A percentile compares a stretch with the other conserved stretches of the same genome.
phyloP scores from a whole-genome alignment of 2,113 vertebrate species.

The Toxotes chatareus region DNA sequence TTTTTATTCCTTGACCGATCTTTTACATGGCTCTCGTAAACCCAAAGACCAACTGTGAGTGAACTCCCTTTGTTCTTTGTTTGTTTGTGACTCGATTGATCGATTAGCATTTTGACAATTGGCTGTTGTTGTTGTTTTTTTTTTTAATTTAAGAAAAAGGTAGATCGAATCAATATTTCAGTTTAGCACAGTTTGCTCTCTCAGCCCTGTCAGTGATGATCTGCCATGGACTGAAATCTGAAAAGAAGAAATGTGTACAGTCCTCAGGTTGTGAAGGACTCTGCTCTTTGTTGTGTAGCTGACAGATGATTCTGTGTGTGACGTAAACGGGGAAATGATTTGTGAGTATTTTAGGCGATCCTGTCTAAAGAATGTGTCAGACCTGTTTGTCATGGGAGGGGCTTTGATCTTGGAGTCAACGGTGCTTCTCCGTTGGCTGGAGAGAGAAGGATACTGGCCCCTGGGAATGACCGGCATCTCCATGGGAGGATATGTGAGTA shows the following conservation, averaged over 20 bases:
- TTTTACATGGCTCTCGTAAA: conserved; percentile 95
- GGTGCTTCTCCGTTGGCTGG: conserved; percentile 94
- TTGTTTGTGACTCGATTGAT: too few relatives aligned
- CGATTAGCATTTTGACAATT: not conserved
- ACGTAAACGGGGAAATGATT: conserved; percentile 15
- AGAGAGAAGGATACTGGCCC: conserved; percentile 96
- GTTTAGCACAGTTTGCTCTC: not conserved
- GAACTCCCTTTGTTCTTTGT: too few relatives aligned
- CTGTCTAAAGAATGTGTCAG: conserved; percentile 96
- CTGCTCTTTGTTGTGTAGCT: too few relatives aligned
- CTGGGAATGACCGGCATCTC: conserved; percentile 98
- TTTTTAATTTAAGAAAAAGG: not conserved
- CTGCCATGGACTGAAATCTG: too few relatives aligned
- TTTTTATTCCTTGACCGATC: conserved; percentile 86
- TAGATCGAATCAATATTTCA: not conserved
- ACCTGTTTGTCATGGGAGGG: conserved; percentile 98
- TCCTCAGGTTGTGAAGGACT: too few relatives aligned
- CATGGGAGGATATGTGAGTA: conserved; percentile 98
- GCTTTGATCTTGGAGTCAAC: conserved; percentile 96
- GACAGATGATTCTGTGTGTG: too few relatives aligned
- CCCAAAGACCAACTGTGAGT: conserved; percentile 98
- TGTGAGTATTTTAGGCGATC: conserved; percentile 87
- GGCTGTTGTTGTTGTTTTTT: too few relatives aligned
- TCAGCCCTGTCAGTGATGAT: too few relatives aligned
- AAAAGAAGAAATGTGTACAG: too few relatives aligned